Evolutionary conservation across 2,113 vertebrate species (phyloP), one percentile per base, ranked within the genome.

Genomic region (Cyphomyrus plagiostoma): DNA sequence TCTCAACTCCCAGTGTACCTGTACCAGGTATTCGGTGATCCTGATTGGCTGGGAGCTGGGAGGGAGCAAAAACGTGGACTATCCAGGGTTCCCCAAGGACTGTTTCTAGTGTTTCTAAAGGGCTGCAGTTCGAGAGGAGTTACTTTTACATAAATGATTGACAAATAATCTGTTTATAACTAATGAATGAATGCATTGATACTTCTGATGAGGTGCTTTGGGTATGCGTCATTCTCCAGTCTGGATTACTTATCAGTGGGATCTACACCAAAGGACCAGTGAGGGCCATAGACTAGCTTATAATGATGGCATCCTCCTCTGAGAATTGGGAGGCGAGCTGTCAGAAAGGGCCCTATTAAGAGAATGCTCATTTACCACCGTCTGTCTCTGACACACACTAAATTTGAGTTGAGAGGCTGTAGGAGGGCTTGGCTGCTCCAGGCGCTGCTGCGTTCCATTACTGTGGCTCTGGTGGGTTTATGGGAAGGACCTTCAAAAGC

Each of bases 351-450:
- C 21, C 39, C 23, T 9, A 84, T 86, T 86, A 35, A 49, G 46
- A 50, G 74, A 21, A 86, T 15, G 45, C 83, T 86, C 48, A 26
- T 50, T 26, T 17, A 11, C 4, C 48, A 17, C 21, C 10, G n/a
- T 50, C 83, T 86, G 46, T 86, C 45, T 49, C 83, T 86, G 83
- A n/a, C 83, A 85, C 83, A n/a, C 83, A 15, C 21, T 85, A 50
- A 85, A 85, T 85, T 23, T 49, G 46, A 49, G 45, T 13, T 49
- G 83, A 85, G 46, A 26, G 83, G 48, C 4, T 50, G n/a, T 35
- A 19, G 15, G 17, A 42, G 4, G 30, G 35, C 26, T 70, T 70
- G 62, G 62, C 62, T 15, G 62, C 26, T 70, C 9, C n/a, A 8
- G 74, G 35, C 42, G 74, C 35, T 45, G 1, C 0, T 77, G 70